These are phyloP conservation scores for Gryon sp. DNA, from an alignment of 1,140 invertebrate genomes.

Conservation along the genomic window DNA sequence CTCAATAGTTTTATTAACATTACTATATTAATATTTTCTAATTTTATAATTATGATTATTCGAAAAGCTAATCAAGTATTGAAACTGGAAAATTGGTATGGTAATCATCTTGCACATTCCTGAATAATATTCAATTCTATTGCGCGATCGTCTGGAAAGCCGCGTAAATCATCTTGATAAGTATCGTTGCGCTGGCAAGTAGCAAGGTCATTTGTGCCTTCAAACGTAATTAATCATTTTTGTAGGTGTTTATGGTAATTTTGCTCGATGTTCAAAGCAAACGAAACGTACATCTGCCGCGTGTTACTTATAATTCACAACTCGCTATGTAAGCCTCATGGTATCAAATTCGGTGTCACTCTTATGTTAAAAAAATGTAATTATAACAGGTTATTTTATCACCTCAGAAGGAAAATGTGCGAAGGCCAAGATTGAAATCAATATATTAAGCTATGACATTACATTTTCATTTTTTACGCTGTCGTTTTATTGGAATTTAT, in stretches of 20 bases:
- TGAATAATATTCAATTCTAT: constrained; percentile 39
- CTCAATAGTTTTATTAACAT: too few relatives aligned
- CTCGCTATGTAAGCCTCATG: constrained; percentile 47
- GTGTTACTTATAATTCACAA: constrained; percentile 65
- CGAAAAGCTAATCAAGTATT: neutral
- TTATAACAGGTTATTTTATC: constrained; percentile 33
- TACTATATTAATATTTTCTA: neutral
- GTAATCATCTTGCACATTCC: constrained; percentile 2
- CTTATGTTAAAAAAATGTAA: constrained; percentile 63
- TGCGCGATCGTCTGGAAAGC: constrained; percentile 64
- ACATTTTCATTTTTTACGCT: neutral
- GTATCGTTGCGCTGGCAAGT: constrained; percentile 62
- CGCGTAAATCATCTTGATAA: constrained; percentile 72
- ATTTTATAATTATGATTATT: neutral
- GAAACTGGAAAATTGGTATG: constrained; percentile 33
- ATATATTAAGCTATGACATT: constrained; percentile 27
- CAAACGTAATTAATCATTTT: constrained; percentile 72
- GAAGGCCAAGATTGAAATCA: constrained; percentile 11
- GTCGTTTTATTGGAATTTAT: neutral
- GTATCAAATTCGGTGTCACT: constrained; percentile 63
- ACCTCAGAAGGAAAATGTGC: constrained; percentile 30
- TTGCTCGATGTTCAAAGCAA: constrained; percentile 44
- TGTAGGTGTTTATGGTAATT: constrained; percentile 59
- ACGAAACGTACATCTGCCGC: constrained; percentile 31
- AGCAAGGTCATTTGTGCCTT: constrained; percentile 65